phyloP scores from a whole-genome alignment of 2,888 invertebrate species.

The Platypus cylindrus region DNA sequence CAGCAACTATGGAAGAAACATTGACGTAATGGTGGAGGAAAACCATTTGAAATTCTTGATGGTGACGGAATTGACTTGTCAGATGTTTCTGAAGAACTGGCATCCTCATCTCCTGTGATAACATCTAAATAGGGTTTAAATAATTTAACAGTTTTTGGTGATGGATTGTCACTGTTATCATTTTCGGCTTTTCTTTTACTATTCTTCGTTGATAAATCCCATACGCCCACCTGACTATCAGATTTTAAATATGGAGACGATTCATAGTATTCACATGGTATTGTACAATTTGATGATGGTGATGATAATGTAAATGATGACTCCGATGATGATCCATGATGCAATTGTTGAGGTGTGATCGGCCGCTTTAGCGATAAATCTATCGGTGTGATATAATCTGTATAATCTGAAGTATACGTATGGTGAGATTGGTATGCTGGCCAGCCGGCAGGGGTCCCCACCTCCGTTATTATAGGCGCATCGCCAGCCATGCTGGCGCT shows the following conservation, averaged over 20 bases:
- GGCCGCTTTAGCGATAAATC: constrained; percentile 34
- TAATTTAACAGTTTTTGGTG: constrained; percentile 53
- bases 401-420: constrained; percentile 25
- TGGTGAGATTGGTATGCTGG: constrained; percentile 15
- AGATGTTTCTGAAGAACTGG: constrained; percentile 1
- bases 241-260: constrained; percentile 10
- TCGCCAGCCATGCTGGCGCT: constrained; percentile 18
- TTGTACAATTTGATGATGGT: constrained; percentile 8
- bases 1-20: too few relatives aligned
- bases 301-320: constrained; percentile 14
- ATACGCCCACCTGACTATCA: constrained; percentile 30
- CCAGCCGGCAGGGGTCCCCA: constrained; percentile 22
- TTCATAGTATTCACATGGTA: too few relatives aligned
- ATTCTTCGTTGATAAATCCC: constrained; percentile 32
- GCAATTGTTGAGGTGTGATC: constrained; percentile 17
- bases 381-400: constrained; percentile 31
- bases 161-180: constrained; percentile 8
- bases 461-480: constrained; percentile 25
- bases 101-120: constrained; percentile 40
- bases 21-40: too few relatives aligned
- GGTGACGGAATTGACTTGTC: constrained; percentile 23
- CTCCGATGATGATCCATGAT: constrained; percentile 14
- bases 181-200: constrained; percentile 20
- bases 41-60: too few relatives aligned
- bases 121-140: constrained; percentile 67